Conservation (phyloP, 2,113 vertebrate genomes). For the Silurus glanis region DNA sequence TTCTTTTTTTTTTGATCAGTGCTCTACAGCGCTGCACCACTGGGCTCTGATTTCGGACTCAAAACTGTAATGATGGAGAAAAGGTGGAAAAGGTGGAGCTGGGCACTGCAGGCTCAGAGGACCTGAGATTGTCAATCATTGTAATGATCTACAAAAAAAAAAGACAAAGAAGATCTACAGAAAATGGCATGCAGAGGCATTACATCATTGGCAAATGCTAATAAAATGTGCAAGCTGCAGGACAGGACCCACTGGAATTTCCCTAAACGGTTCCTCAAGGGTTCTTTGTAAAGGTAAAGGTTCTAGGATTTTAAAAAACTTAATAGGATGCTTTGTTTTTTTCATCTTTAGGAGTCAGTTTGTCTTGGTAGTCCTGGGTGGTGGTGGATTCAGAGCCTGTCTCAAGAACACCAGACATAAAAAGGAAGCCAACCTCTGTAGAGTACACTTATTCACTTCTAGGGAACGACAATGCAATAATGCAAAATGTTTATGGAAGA, state of each 20-base stretch:
- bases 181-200: background rate
- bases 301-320: background rate
- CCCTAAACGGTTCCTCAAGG: background rate
- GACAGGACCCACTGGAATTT: background rate
- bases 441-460: background rate
- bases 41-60: conserved; percentile 35
- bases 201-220: conserved; percentile 7
- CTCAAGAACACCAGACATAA: background rate
- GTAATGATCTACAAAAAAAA: conserved; percentile 27
- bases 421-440: background rate
- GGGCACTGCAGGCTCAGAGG: background rate
- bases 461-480: background rate
- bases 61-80: conserved; percentile 34
- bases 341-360: background rate
- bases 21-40: background rate
- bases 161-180: background rate
- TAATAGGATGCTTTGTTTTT: no score
- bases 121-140: conserved; percentile 22
- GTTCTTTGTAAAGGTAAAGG: background rate
- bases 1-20: conserved; percentile 35
- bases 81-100: background rate
- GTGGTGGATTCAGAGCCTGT: background rate
- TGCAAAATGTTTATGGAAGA: background rate
- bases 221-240: background rate
- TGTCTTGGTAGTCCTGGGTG: background rate